A percentile compares a stretch with the other conserved stretches of the same genome.
phyloP scores from a whole-genome alignment of 1,140 invertebrate genomes.

The Eriosoma lanigerum region DNA sequence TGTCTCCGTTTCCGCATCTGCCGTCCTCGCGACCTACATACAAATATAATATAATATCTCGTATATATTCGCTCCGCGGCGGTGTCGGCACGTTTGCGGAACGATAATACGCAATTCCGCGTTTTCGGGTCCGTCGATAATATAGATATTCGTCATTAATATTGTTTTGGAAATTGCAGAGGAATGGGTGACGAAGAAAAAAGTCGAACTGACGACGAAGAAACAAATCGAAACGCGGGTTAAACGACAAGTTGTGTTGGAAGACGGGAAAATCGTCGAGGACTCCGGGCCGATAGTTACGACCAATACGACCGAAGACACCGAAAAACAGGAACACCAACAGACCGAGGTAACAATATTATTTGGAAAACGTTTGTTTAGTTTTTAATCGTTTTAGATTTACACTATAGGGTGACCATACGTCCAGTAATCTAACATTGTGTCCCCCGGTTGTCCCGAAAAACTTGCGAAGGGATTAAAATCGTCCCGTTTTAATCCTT shows the following conservation, averaged over 20 bases:
- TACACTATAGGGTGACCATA: too few species aligned
- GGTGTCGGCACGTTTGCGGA: too few species aligned
- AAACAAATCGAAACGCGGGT: slow-evolving; percentile 86
- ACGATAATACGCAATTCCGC: neutral
- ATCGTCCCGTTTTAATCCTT: too few species aligned
- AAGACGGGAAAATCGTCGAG: slow-evolving; percentile 85
- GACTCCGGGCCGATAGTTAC: slow-evolving; percentile 87
- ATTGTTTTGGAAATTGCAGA: slow-evolving; percentile 64
- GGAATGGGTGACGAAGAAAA: slow-evolving; percentile 87
- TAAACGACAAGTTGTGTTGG: slow-evolving; percentile 82
- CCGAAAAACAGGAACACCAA: slow-evolving; percentile 81
- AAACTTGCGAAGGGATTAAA: too few species aligned
- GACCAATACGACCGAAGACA: slow-evolving; percentile 85
- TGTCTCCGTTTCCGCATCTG: slow-evolving; percentile 42
- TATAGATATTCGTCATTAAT: neutral
- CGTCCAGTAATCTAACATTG: too few species aligned
- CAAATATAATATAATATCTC: neutral
- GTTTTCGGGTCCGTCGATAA: neutral
- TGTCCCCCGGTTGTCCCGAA: too few species aligned
- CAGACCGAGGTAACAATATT: slow-evolving; percentile 76
- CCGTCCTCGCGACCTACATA: slow-evolving; percentile 15
- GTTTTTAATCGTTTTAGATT: too few species aligned
- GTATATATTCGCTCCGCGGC: too few species aligned
- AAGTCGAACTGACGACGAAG: slow-evolving; percentile 82
- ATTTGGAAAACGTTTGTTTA: too few species aligned